Percentiles rank a stretch among this genome's conserved stretches.
Evolutionary conservation across 2,888 invertebrate genomes (phyloP).

Genomic region (Volucella inanis): DNA sequence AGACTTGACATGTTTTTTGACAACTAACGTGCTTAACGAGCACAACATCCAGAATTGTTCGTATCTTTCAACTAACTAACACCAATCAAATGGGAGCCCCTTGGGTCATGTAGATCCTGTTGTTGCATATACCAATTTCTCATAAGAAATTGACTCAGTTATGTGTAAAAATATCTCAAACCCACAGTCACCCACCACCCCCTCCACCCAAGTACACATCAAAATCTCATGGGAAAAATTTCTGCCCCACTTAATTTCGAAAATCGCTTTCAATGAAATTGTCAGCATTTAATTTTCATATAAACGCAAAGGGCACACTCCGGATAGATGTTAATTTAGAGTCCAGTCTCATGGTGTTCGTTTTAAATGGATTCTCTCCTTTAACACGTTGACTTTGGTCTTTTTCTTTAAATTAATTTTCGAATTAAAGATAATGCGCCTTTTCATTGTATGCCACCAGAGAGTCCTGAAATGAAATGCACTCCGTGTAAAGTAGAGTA

Average conservation of each 20-base stretch:
- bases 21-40: too few species aligned
- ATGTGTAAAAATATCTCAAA: too few species aligned
- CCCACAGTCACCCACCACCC: too few species aligned
- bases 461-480: slow-evolving; percentile 61
- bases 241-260: not conserved
- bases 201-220: too few species aligned
- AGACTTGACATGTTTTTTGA: too few species aligned
- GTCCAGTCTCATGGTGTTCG: slow-evolving; percentile 11
- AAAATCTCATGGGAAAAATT: too few species aligned
- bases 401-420: slow-evolving; percentile 63
- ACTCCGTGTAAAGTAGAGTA: slow-evolving; percentile 52
- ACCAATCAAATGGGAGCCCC: too few species aligned
- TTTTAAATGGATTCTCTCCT: slow-evolving; percentile 21
- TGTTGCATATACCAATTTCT: too few species aligned
- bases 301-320: slow-evolving; percentile 37
- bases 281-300: slow-evolving; percentile 35
- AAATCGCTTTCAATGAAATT: slow-evolving; percentile 23
- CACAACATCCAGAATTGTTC: too few species aligned
- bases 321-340: slow-evolving; percentile 44
- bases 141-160: too few species aligned
- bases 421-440: slow-evolving; percentile 69
- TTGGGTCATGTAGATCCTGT: too few species aligned
- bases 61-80: too few species aligned
- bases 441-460: slow-evolving; percentile 48
- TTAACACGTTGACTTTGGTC: slow-evolving; percentile 11